phyloP scores from a whole-genome alignment of 2,113 vertebrate genomes.

The Barnardius zonarius region DNA sequence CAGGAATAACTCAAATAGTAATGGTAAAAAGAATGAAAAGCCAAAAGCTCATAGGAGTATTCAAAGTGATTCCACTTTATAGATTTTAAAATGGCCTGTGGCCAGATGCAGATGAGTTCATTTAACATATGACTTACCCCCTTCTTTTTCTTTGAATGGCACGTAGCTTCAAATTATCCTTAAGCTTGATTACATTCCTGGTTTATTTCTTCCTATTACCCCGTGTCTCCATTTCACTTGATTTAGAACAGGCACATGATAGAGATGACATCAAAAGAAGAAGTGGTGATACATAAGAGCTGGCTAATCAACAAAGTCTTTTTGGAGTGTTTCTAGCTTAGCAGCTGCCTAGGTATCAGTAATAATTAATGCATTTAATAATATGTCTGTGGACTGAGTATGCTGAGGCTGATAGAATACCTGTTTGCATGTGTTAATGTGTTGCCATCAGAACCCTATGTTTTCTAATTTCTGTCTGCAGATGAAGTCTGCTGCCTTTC shows the following conservation, averaged over 20 bases:
- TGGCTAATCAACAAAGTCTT: background rate
- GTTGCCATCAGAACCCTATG: background rate
- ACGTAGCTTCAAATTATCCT: background rate
- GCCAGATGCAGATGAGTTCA: conserved; percentile 48
- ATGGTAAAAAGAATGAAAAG: conserved; percentile 20
- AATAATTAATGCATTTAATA: background rate
- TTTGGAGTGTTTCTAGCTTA: background rate
- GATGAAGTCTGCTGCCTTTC: background rate
- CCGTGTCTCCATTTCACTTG: background rate
- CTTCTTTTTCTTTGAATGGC: conserved; percentile 40
- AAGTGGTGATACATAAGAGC: background rate
- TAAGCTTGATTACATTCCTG: conserved; percentile 6
- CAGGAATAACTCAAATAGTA: conserved; percentile 6
- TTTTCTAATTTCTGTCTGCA: background rate
- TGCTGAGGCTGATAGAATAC: background rate
- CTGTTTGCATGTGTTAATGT: background rate
- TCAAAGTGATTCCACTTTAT: background rate
- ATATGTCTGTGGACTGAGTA: background rate
- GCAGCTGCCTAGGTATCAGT: background rate
- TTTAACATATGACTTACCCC: conserved; percentile 35
- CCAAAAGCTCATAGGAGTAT: conserved; percentile 21
- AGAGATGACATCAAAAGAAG: background rate
- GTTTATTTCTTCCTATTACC: background rate
- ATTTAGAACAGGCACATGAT: background rate
- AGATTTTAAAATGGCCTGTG: conserved; percentile 28